A percentile compares a stretch with the other conserved stretches of the same genome.
phyloP scores from a whole-genome alignment of 2,888 invertebrate species.

The Eupithecia subumbrata region DNA sequence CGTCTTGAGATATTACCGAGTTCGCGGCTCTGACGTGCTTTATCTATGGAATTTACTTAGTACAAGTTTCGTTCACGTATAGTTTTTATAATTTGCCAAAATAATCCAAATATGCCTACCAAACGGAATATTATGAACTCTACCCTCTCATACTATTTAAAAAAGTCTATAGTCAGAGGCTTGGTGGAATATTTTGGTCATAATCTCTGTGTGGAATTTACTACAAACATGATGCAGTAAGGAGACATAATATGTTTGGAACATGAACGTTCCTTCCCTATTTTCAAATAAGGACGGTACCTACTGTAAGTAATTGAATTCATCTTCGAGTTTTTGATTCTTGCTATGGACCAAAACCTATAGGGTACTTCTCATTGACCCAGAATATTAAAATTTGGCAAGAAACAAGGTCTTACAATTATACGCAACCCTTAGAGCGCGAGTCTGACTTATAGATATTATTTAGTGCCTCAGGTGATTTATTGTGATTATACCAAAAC shows the following conservation, averaged over 20 bases:
- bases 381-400: no score
- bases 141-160: no score
- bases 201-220: neutral
- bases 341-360: no score
- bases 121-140: neutral
- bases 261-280: neutral
- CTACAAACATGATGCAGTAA: neutral
- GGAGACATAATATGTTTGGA: neutral
- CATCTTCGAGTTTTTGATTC: neutral
- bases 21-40: slow-evolving; percentile 61
- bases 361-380: no score
- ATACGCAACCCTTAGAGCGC: no score
- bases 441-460: no score
- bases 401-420: no score
- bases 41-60: slow-evolving; percentile 45
- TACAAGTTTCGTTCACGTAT: neutral
- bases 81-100: neutral
- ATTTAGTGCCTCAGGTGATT: no score
- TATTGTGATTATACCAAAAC: no score
- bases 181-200: neutral
- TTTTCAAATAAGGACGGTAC: neutral
- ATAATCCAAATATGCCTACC: neutral
- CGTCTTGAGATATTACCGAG: slow-evolving; percentile 69
- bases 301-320: neutral
- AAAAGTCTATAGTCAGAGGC: neutral